These are phyloP conservation scores for Noctua comes DNA, from an alignment of 2,888 invertebrate species.

Conservation along the genomic window DNA sequence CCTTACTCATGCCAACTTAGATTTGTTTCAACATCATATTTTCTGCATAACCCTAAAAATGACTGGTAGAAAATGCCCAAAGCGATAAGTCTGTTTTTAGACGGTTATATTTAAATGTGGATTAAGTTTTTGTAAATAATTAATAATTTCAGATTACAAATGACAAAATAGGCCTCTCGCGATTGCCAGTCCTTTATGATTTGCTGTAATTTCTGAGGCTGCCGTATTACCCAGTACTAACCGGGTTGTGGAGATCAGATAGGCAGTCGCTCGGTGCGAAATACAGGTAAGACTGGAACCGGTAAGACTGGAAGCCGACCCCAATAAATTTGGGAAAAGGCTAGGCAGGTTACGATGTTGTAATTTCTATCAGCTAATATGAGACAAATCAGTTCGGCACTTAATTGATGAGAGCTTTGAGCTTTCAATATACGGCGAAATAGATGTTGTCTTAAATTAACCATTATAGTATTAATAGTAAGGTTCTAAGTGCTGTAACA, in stretches of 20 bases:
- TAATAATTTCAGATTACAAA: neutral
- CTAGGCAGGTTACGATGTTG: neutral
- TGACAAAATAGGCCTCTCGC: neutral
- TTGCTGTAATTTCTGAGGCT: neutral
- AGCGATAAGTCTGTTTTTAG: neutral
- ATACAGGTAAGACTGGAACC: neutral
- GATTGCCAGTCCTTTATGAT: neutral
- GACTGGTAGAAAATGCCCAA: too few relatives aligned
- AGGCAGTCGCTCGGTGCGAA: neutral
- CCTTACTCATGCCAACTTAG: neutral
- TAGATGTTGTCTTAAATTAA: neutral
- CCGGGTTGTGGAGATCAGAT: neutral
- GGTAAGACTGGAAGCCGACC: neutral
- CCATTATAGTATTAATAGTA: neutral
- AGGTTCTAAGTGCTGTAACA: conserved; percentile 3
- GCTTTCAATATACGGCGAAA: neutral
- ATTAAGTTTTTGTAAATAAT: neutral
- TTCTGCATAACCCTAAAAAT: neutral
- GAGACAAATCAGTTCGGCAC: neutral
- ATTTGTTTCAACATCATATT: neutral
- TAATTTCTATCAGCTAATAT: neutral
- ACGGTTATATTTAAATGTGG: neutral
- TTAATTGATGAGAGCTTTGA: neutral
- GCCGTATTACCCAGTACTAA: neutral
- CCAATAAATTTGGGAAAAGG: neutral